Evolutionary conservation across 2,888 invertebrate genomes (phyloP).

Genomic region (Temnothorax ravouxi): DNA sequence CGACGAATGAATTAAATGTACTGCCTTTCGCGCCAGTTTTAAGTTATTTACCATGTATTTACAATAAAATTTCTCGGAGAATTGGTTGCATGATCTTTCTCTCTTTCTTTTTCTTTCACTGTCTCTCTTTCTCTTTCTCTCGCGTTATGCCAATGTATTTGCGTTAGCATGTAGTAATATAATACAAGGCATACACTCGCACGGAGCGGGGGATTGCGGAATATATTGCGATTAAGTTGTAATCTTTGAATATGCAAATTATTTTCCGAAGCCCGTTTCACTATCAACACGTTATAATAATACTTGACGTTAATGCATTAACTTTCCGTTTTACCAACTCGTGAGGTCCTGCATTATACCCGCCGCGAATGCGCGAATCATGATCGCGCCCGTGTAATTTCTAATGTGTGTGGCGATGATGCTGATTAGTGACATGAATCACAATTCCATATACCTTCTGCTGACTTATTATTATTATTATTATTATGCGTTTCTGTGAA

Average conservation of each 20-base stretch:
- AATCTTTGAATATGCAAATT: constrained; percentile 78
- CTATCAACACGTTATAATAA: constrained; percentile 68
- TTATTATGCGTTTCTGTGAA: neutral
- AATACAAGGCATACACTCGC: constrained; percentile 45
- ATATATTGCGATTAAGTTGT: constrained; percentile 76
- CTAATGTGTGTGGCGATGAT: neutral
- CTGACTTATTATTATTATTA: neutral
- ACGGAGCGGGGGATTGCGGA: constrained; percentile 58
- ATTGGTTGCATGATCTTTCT: neutral
- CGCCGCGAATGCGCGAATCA: constrained; percentile 34
- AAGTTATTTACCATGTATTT: constrained; percentile 35
- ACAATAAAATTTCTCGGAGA: constrained; percentile 26
- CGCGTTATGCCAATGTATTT: neutral
- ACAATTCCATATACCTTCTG: neutral
- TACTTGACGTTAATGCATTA: constrained; percentile 55
- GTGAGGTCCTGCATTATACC: constrained; percentile 21
- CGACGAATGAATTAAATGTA: constrained; percentile 31
- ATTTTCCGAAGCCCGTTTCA: constrained; percentile 67
- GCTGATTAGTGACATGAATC: constrained; percentile 15
- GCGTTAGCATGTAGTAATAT: constrained; percentile 34
- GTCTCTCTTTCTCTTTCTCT: constrained; percentile 7
- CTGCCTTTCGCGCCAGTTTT: neutral
- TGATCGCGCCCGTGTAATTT: constrained; percentile 1
- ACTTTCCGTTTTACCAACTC: constrained; percentile 50
- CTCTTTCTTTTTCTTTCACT: neutral